These are phyloP conservation scores for Mus caroli DNA, from an alignment of 2,797 vertebrate genomes.

Conservation along the genomic window DNA sequence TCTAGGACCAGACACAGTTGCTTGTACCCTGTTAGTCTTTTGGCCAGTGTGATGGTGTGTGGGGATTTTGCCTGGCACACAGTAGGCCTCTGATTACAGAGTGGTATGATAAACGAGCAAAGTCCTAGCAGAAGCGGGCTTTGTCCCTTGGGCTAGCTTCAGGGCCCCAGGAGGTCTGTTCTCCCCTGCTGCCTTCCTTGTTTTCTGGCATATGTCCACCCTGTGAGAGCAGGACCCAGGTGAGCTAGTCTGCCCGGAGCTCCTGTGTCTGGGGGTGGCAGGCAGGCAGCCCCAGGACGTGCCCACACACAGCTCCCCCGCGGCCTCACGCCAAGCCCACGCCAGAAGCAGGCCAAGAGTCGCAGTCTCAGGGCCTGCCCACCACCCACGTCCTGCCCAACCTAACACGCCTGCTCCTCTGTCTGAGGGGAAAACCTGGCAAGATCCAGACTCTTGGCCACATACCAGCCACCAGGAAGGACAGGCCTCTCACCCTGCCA, in stretches of 20 bases:
- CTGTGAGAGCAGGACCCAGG: neutral
- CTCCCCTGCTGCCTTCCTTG: neutral
- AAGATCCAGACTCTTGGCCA: neutral
- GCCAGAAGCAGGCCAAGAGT: conserved; percentile 75
- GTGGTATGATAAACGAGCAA: neutral
- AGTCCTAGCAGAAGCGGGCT: neutral
- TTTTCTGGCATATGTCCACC: neutral
- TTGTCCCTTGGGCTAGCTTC: neutral
- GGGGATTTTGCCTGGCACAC: neutral
- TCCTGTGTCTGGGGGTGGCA: neutral
- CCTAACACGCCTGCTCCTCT: conserved; percentile 26
- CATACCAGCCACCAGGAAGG: neutral
- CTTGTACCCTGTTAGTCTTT: too few species aligned
- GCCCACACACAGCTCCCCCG: conserved; percentile 72
- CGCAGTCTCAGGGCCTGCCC: conserved; percentile 63
- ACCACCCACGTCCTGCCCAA: conserved; percentile 64
- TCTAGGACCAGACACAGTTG: neutral
- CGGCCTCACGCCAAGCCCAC: conserved; percentile 36
- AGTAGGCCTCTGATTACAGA: neutral
- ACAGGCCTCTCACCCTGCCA: neutral
- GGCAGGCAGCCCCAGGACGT: conserved; percentile 55
- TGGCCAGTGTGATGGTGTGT: neutral
- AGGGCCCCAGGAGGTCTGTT: neutral
- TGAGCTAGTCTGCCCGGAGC: conserved; percentile 37
- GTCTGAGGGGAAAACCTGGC: neutral